Base-by-base conservation (phyloP, 2,113 vertebrate genomes). In the Pachycephala philippinensis region DNA sequence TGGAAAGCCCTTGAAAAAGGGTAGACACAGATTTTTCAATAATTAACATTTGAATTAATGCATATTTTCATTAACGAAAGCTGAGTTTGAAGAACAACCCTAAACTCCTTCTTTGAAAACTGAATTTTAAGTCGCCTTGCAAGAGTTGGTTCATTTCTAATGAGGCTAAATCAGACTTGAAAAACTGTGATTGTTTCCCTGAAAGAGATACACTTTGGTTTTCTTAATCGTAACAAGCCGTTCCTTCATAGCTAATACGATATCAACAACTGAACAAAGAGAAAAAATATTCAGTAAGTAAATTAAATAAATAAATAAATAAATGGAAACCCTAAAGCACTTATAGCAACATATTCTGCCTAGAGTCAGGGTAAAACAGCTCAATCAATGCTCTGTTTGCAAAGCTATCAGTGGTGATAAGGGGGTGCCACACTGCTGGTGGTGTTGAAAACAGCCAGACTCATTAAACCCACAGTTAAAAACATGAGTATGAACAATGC, bases 181-280 rank as follows among this genome's bases (percentile, higher is more conserved):
- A 47, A 89, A 52, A 37, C 6, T 40, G 8, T 33, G 19, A 2
- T 64, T 60, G 2, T 50, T 61, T 45, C 15, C 4, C 56, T 49
- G 49, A 40, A 70, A 65, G 10, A 70, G 8, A 16, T 50, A 13
- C 15, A 31, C 10, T 39, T 65, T 12, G 9, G 24, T 60, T 79
- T 65, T 70, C 40, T 42, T 87, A 76, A 37, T 50, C 0, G 0
- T 16, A 35, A 21, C 13, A 66, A 69, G 27, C 15, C 37, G 5
- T 33, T 79, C 24, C 16, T 49, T 26, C 2, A 20, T 26, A 49
- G 44, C 6, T 64, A 39, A 57, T 18, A 45, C 0, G 0, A 31
- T 28, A 9, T 12, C n/a, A 69, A n/a, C 39, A 87, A 31, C 39
- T 15, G 14, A 82, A 49, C 2, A 35, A 44, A 6, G 6, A 44